Evolutionary conservation across 2,113 vertebrate genomes (phyloP).

Genomic region (Cepphus grylle): DNA sequence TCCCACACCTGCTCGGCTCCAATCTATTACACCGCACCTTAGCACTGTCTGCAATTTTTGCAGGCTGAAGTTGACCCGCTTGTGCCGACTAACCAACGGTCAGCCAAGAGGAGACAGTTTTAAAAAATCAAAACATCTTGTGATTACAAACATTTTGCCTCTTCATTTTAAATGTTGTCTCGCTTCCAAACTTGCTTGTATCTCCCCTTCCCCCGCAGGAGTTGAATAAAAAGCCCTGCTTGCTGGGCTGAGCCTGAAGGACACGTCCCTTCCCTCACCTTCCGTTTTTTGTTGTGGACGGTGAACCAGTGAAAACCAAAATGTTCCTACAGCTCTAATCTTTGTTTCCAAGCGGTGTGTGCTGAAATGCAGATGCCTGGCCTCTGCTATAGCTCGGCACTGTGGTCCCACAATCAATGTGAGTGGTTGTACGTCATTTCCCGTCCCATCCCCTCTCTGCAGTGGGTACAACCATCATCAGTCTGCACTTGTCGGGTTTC

Average conservation of each 20-base stretch:
- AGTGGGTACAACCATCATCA: background rate
- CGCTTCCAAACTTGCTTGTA: background rate
- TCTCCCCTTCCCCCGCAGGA: background rate
- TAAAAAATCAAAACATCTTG: background rate
- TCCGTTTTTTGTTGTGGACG: background rate
- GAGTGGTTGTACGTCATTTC: rapidly evolving
- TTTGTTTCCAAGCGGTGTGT: background rate
- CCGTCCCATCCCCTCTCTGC: background rate
- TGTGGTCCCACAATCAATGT: background rate
- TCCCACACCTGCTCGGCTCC: background rate
- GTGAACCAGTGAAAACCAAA: background rate
- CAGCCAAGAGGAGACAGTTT: background rate
- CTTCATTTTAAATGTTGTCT: background rate
- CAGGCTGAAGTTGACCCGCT: background rate
- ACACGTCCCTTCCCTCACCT: background rate
- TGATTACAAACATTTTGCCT: background rate
- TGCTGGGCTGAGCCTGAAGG: background rate
- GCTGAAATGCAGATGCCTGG: background rate
- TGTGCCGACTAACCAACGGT: background rate
- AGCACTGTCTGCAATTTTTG: background rate
- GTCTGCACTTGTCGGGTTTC: rapidly evolving
- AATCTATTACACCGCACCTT: background rate
- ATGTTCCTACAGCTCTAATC: background rate
- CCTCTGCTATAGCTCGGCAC: background rate
- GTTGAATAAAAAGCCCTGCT: background rate